Evolutionary conservation across 2,113 vertebrate genomes (phyloP).

Genomic region (Sceloporus undulatus): DNA sequence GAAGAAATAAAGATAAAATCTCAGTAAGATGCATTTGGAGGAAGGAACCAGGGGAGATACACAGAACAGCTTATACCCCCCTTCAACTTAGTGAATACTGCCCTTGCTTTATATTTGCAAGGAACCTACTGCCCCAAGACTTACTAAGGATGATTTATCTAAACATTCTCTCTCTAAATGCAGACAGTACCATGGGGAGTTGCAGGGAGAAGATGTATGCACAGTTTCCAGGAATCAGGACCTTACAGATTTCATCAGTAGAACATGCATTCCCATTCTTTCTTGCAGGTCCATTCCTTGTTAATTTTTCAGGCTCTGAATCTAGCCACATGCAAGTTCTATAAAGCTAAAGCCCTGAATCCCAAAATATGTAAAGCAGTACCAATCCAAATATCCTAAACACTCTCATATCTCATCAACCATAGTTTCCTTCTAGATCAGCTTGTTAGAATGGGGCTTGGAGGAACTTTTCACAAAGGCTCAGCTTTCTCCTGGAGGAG

Average conservation of each 20-base stretch:
- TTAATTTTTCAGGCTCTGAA: conserved; percentile 2
- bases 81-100: neutral
- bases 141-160: neutral
- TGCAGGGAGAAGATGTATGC: neutral
- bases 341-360: neutral
- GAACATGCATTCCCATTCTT: neutral
- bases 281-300: neutral
- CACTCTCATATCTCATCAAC: too few relatives aligned
- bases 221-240: neutral
- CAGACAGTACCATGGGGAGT: too few relatives aligned
- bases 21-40: too few relatives aligned
- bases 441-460: too few relatives aligned
- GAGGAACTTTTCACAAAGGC: too few relatives aligned
- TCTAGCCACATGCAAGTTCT: neutral
- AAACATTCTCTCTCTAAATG: neutral
- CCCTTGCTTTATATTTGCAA: neutral
- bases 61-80: neutral
- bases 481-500: too few relatives aligned
- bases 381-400: too few relatives aligned
- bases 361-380: neutral
- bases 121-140: neutral
- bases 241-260: neutral
- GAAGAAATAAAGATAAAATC: neutral
- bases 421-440: too few relatives aligned
- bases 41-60: neutral